Conservation (phyloP, 2,888 invertebrate genomes). For the Neocrepidodera transversa region DNA sequence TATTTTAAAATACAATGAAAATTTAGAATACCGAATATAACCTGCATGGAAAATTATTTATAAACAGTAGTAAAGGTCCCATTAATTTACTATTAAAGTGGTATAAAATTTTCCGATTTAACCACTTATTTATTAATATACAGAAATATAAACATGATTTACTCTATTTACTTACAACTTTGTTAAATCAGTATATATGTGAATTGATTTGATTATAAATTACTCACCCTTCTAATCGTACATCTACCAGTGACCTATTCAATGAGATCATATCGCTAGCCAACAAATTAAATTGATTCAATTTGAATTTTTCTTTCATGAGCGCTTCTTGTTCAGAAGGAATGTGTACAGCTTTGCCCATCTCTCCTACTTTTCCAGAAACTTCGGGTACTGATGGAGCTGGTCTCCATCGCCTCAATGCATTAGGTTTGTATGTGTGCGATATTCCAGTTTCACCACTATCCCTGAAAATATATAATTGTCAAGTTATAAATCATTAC, state of each 20-base stretch:
- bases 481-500: too few species aligned
- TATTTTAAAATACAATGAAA: too few species aligned
- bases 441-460: conserved; percentile 41
- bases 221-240: conserved; percentile 85
- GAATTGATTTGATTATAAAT: too few species aligned
- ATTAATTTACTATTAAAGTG: too few species aligned
- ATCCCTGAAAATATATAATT: conserved; percentile 10
- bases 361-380: conserved; percentile 84
- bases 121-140: too few species aligned
- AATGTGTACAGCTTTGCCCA: conserved; percentile 91
- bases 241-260: conserved; percentile 94
- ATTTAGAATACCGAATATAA: too few species aligned
- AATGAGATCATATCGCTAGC: conserved; percentile 98
- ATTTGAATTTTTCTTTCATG: conserved; percentile 94
- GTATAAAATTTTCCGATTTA: too few species aligned
- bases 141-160: too few species aligned
- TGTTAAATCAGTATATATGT: too few species aligned
- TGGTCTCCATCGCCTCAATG: conserved; percentile 75
- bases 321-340: conserved; percentile 84
- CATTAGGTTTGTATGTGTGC: conserved; percentile 57
- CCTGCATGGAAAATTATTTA: too few species aligned
- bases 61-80: too few species aligned
- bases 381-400: conserved; percentile 74
- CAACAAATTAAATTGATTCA: conserved; percentile 98
- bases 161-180: too few species aligned